Evolutionary conservation across 2,797 vertebrate species (phyloP), one percentile per base, ranked within the genome.

Genomic region (Ciconia nigra): DNA sequence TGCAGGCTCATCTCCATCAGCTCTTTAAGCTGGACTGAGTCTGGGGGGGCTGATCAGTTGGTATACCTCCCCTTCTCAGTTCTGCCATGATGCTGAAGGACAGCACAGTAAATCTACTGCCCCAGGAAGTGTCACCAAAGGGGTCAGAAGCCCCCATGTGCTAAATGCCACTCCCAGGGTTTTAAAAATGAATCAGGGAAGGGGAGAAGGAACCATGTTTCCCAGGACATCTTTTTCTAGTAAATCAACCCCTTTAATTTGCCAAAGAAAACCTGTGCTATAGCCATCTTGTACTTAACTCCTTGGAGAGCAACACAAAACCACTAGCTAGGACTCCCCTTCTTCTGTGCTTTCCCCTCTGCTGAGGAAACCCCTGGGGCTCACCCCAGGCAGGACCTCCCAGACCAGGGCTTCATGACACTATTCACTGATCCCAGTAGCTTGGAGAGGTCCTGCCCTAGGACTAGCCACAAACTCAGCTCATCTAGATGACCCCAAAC

Each of bases 401-500:
- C 55, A 70, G 39, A 13, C 7, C 29, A 18, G 54, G 37, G n/a
- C 11, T 55, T 72, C 49, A 37, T 4, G 0, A 7, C 0, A 0
- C 14, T 10, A 18, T 8, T 41, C 54, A 22, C 25, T 15, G 16
- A 24, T 13, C 25, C 16, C 67, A 33, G 54, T 2, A 69, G 72
- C 49, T 41, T 19, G 3, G 19, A 18, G 37, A 63, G 55, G 29
- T 25, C 49, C 41, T 44, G 33, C 59, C 20, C 5, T 1, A 28
- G 52, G 31, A 39, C 47, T 5, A 62, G n/a, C 51, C 51, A 29
- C 33, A 31, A 78, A 16, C 20, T 54, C 15, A 19, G 37, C 20
- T 76, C 24, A 54, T 7, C 49, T 8, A 10, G 7, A 7, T 37
- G 47, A 47, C 16, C 16, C 15, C 7, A 4, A 44, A 28, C 47